Base-by-base conservation (phyloP, 2,113 vertebrate genomes). In the Marmota flaviventris region DNA sequence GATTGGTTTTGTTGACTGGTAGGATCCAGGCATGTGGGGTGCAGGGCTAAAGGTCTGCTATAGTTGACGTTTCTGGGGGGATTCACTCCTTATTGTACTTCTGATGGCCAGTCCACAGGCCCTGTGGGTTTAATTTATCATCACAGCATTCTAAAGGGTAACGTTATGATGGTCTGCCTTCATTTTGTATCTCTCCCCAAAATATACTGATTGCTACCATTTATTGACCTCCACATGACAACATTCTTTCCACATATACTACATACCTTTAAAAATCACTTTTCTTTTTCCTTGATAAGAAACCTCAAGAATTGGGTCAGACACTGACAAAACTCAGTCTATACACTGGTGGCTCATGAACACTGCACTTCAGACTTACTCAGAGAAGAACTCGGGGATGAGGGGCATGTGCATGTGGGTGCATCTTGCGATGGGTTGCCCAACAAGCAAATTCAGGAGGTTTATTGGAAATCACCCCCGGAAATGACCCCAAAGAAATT, bases 1-100 rank as follows among this genome's bases (percentile, higher is more conserved):
- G 25, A 89, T 76, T 82, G 51, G 18, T 82, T 94, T 93, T 90
- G 65, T 81, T 90, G 67, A 90, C 7, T 39, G 69, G 29, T 9
- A 91, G 51, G 82, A 91, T 53, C 2, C 16, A 89, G 53, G 29
- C 39, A 70, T 48, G 45, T 45, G 45, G 45, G 17, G 67, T 76
- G 1, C 2, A 58, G 92, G n/a, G 63, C 9, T 37, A 63, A 22
- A 92, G 18, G 12, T 82, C 72, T 6, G 39, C 61, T 27, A 3
- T 39, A 1, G 2, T 78, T 86, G 76, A 32, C 27, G 20, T 39
- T 2, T 76, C 22, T 37, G 51, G n/a, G 29, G 5, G 70, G 42
- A 51, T 27, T 91, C 42, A 45, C 3, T 84, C 69, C 5, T 76
- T 53, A 85, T 58, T 73, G 2, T 42, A 25, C 67, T 67, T 53